Evolutionary conservation across 2,888 invertebrate species (phyloP).

Genomic region (Linnaemya vulpina): DNA sequence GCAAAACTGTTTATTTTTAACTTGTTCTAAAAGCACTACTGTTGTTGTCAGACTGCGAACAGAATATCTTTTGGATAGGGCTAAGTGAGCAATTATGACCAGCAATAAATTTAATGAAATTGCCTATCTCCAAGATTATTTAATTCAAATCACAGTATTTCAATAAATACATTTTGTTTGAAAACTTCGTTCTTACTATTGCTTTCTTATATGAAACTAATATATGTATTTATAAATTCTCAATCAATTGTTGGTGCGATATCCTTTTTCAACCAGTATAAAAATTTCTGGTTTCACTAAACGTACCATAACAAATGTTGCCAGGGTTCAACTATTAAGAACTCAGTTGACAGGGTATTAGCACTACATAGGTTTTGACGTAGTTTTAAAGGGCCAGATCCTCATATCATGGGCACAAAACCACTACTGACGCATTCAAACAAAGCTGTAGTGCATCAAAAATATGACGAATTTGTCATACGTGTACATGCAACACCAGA

Average conservation of each 20-base stretch:
- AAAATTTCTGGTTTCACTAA: neutral
- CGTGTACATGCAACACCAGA: too few species aligned
- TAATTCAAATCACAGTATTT: neutral
- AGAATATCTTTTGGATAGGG: neutral
- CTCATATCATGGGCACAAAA: too few species aligned
- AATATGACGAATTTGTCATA: too few species aligned
- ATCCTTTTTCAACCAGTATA: neutral
- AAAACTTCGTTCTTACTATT: neutral
- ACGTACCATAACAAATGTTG: too few species aligned
- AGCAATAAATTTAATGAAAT: neutral
- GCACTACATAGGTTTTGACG: too few species aligned
- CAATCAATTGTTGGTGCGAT: conserved; percentile 17
- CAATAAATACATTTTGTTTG: neutral
- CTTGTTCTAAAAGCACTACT: neutral
- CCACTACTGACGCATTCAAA: too few species aligned
- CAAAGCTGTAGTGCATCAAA: too few species aligned
- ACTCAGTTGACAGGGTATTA: too few species aligned
- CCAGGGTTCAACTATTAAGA: too few species aligned
- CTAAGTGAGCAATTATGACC: neutral
- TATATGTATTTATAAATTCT: neutral
- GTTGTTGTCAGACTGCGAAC: conserved; percentile 35
- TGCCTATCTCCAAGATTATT: neutral
- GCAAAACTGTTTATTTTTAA: conserved; percentile 8
- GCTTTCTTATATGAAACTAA: neutral
- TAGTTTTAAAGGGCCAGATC: too few species aligned